Base-by-base conservation (phyloP, 2,113 vertebrate genomes). In the Pomatorhinus ruficollis region DNA sequence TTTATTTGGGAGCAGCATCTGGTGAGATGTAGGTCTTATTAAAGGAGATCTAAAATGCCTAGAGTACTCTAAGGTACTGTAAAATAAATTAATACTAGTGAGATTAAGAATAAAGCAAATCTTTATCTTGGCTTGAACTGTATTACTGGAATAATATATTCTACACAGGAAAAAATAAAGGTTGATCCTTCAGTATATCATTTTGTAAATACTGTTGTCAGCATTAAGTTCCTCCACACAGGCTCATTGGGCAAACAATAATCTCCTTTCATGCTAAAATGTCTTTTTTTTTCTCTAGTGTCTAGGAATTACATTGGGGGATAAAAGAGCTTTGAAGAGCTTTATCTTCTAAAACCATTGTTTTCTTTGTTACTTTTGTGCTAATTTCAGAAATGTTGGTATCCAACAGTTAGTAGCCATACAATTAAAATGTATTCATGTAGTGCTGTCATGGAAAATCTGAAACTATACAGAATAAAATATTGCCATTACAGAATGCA, bases 241-340 rank as follows among this genome's bases (percentile, higher is more conserved):
- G 68, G 20, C 78, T 90, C 42, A 47, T 49, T 93, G 75, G 83
- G 56, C 56, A 81, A 92, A 89, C 79, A 83, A 8, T 94, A 93
- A 90, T 95, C 90, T 90, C 47, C 47, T 96, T 93, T 93, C 84
- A 88, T 30, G 54, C 74, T 77, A 69, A 89, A 93, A 96, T 50
- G 53, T 81, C 11, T 42, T 63, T 68, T 86, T 70, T 74, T 81
- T 77, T 21, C 63, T 85, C 64, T 68, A 64, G 52, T 50, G 59
- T 91, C 47, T 86, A 86, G 64, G 71, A 94, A 87, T 93, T 95
- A 93, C 4, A 0, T 83, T 64, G 77, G 79, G 54, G 52, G 72
- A 95, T 96, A 86, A 90, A 96, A 89, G 60, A 83, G 76, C 82
- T 95, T 95, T 81, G 83, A 92, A 94, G 76, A 88, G 72, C 92